Evolutionary conservation across 2,113 vertebrate species (phyloP), one percentile per base, ranked within the genome.

Genomic region (Agapornis roseicollis): DNA sequence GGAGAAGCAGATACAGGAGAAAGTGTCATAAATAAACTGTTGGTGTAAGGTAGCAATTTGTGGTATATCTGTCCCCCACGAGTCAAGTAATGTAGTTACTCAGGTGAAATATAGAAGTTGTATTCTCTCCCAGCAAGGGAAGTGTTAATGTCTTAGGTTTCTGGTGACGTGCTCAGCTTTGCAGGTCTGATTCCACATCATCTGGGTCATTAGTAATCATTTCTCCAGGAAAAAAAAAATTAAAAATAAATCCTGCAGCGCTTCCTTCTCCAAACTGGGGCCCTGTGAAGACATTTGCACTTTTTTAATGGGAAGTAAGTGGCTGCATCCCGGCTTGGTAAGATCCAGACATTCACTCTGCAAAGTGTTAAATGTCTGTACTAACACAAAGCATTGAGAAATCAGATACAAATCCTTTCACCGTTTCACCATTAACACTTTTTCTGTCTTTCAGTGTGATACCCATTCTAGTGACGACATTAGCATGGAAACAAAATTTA

Each of bases 101-200:
- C 2, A 35, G 46, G 24, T 60, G 15, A 81, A 92, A 73, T 55
- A 68, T 33, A 71, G 5, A 84, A 77, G 39, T 7, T 47, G 73
- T n/a, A n/a, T n/a, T n/a, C n/a, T n/a, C n/a, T n/a, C 14, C 52
- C 2, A 2, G 47, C 55, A 81, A 20, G 28, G 27, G 18, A 19
- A 64, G 29, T 31, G 27, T 71, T 83, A 33, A 72, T 39, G 17
- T 80, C 55, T 77, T 55, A 15, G 0, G 0, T 90, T 92, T 90
- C 64, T 84, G 46, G 39, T 73, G 80, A 60, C 55, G 11, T 33
- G 19, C 41, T 80, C 42, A 89, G 42, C 42, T 87, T 74, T 90
- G 35, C 73, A 68, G 47, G 44, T 79, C 58, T 89, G 76, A 88
- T 92, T 90, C 37, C 52, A 63, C 6, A 37, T 90, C 41, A 78